Evolutionary conservation across 2,797 vertebrate species (phyloP).

Genomic region (Vultur gryphus): DNA sequence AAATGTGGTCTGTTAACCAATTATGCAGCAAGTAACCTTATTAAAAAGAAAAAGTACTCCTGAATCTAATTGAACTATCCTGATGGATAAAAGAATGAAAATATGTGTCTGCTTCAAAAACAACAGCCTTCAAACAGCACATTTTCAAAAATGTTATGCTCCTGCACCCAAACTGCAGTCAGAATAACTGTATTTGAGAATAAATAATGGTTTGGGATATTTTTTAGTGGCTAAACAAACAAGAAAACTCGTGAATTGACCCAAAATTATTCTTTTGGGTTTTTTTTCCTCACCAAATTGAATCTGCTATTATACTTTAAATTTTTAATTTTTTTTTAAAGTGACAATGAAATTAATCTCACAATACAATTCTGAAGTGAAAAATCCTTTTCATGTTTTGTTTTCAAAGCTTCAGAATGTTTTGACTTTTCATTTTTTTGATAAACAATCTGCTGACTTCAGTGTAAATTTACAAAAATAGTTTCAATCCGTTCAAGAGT

Average conservation of each 20-base stretch:
- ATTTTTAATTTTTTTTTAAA: background rate
- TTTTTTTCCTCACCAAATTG: background rate
- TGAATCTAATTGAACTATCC: background rate
- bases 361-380: background rate
- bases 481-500: background rate
- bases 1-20: background rate
- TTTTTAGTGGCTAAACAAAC: background rate
- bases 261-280: background rate
- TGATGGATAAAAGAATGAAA: background rate
- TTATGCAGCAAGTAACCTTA: background rate
- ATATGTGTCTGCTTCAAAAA: background rate
- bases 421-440: background rate
- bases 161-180: background rate
- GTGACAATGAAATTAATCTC: background rate
- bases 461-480: background rate
- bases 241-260: background rate
- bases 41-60: background rate
- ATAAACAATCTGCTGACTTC: background rate
- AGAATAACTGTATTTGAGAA: background rate
- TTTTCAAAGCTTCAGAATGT: background rate
- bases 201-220: background rate
- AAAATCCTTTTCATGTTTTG: background rate
- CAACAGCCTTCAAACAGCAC: background rate
- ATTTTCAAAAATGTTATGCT: background rate
- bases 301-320: background rate